Percentiles rank a stretch among this genome's conserved stretches.
Conservation (phyloP, 2,888 invertebrate genomes). For the Xanthorhoe designata region DNA sequence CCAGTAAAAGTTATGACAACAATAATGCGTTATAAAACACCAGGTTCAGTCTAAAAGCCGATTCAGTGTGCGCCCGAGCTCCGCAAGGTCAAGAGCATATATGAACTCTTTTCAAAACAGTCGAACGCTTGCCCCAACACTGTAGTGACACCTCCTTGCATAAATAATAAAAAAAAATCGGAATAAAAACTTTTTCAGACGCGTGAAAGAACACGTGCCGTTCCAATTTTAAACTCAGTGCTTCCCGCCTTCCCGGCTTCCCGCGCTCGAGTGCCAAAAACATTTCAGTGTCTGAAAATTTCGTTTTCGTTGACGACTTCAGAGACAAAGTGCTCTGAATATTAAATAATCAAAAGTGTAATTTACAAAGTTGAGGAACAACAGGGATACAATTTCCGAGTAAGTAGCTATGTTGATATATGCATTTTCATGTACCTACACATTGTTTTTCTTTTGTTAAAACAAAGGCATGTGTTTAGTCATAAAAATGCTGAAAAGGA, state of each 20-base stretch:
- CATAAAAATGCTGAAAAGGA: conserved; percentile 11
- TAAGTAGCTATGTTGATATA: conserved; percentile 50
- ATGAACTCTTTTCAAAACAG: conserved; percentile 74
- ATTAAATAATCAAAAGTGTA: conserved; percentile 17
- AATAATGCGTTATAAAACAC: conserved; percentile 81
- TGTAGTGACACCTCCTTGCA: conserved; percentile 65
- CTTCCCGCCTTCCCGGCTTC: conserved; percentile 51
- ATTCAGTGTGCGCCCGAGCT: conserved; percentile 74
- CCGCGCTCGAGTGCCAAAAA: conserved; percentile 48
- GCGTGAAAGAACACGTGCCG: conserved; percentile 53
- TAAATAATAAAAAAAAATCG: conserved; percentile 45
- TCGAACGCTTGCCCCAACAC: conserved; percentile 64
- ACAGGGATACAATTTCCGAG: conserved; percentile 46
- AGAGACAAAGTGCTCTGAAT: conserved; percentile 18
- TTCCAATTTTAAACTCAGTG: conserved; percentile 67
- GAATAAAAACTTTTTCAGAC: conserved; percentile 45
- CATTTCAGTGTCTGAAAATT: conserved; percentile 45
- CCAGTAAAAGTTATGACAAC: conserved; percentile 80
- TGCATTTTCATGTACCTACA: not conserved
- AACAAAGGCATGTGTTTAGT: conserved; percentile 22
- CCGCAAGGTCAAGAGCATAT: conserved; percentile 80
- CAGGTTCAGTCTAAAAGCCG: conserved; percentile 71
- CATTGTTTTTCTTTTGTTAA: conserved; percentile 14
- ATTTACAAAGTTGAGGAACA: conserved; percentile 48
- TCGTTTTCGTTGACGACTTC: conserved; percentile 27